Conservation (phyloP, 1,140 invertebrate genomes). For the honey bee (Apis mellifera) region Amel_HAv3.1 CM009942.2:1099001-1099500, state of each 20-base stretch:
- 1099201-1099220: slow-evolving; percentile 13
- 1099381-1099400: too few species aligned
- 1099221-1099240: background rate
- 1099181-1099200: slow-evolving; percentile 21
- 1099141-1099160: slow-evolving; percentile 18
- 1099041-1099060: background rate
- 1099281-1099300: background rate
- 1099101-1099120: slow-evolving; percentile 36
- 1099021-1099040: background rate
- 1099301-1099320: background rate
- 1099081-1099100: background rate
- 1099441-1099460: too few species aligned
- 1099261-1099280: slow-evolving; percentile 18
- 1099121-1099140: slow-evolving; percentile 22
- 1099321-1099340: too few species aligned
- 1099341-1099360: too few species aligned
- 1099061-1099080: background rate
- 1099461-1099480: too few species aligned
- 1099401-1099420: too few species aligned
- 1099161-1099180: slow-evolving; percentile 31
- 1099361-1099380: too few species aligned
- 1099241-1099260: background rate
- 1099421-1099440: too few species aligned
- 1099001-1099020: background rate
- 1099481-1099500: too few species aligned